Evolutionary conservation across 2,888 invertebrate genomes (phyloP).

Genomic region (Xanthostigma xanthostigma): DNA sequence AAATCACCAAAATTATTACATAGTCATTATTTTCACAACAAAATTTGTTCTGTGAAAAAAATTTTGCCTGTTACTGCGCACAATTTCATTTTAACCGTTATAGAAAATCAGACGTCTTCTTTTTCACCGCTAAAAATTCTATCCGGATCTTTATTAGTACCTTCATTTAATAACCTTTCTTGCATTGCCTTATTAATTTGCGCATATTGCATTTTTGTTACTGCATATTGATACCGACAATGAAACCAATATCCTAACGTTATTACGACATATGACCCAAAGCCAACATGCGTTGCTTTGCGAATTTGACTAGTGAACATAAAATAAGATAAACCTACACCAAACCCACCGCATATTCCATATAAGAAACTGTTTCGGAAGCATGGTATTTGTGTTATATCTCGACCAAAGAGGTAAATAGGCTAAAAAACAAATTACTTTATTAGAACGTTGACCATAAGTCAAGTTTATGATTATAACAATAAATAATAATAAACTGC

Average conservation of each 20-base stretch:
- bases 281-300: conserved; percentile 46
- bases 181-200: conserved; percentile 45
- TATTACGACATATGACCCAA: conserved; percentile 46
- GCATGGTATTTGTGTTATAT: conserved; percentile 63
- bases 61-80: too few relatives aligned
- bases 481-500: too few relatives aligned
- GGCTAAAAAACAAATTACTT: conserved; percentile 29
- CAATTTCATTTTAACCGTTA: too few relatives aligned
- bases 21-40: too few relatives aligned
- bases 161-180: conserved; percentile 44
- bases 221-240: conserved; percentile 55
- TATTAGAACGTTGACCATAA: neutral
- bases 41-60: too few relatives aligned
- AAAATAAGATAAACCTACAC: conserved; percentile 50
- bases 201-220: conserved; percentile 46
- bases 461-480: too few relatives aligned
- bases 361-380: conserved; percentile 63
- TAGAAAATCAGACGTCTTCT: too few relatives aligned
- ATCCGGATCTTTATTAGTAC: conserved; percentile 34
- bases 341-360: conserved; percentile 56
- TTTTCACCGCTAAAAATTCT: neutral
- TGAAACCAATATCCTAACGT: conserved; percentile 54
- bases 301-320: conserved; percentile 54
- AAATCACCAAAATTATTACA: too few relatives aligned
- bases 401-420: conserved; percentile 50